Base-by-base conservation (phyloP, 2,888 invertebrate genomes). In the Drosophila diplacantha region DNA sequence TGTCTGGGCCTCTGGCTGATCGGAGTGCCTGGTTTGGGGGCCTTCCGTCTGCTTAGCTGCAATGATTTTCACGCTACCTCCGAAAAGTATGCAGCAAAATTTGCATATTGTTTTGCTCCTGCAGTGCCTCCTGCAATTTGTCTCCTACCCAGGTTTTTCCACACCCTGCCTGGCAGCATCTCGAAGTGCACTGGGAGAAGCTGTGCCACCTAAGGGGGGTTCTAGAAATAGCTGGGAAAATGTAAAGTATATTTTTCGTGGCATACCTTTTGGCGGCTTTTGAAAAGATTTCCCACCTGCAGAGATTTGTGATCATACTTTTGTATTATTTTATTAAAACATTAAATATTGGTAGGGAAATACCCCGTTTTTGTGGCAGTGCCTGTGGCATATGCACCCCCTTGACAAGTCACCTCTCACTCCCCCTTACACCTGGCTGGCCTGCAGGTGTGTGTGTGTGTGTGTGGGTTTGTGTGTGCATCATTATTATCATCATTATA, bases 1-100 rank as follows among this genome's bases (percentile, higher is more conserved):
- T 49, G 60, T 62, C 63, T 47, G 60, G 47, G 32, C 18, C 20
- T 55, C 37, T 16, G 44, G 29, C n/a, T 20, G 26, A 26, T 46
- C 32, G 31, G 29, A 39, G 29, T 22, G 3, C 18, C 16, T 8
- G 41, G 35, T 22, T 11, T 16, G 18, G 18, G 61, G 61, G 35
- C 32, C 44, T 53, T n/a, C 58, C 31, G 72, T 61, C 68, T 79
- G 77, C 75, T 77, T 77, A 82, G 80, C 72, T 82, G 74, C 72
- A 80, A 80, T 82, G 82, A 81, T 83, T 78, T 78, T 83, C 81
- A 83, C 83, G 83, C 78, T 78, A 75, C 67, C 75, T 64, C 73
- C 79, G 64, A 78, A 78, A 76, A 76, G 84, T 75, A 81, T 82
- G 84, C 82, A 83, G 75, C 78, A 61, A 71, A 83, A 82, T 83